phyloP scores from a whole-genome alignment of 2,113 vertebrate genomes.

The Redunca redunca region DNA sequence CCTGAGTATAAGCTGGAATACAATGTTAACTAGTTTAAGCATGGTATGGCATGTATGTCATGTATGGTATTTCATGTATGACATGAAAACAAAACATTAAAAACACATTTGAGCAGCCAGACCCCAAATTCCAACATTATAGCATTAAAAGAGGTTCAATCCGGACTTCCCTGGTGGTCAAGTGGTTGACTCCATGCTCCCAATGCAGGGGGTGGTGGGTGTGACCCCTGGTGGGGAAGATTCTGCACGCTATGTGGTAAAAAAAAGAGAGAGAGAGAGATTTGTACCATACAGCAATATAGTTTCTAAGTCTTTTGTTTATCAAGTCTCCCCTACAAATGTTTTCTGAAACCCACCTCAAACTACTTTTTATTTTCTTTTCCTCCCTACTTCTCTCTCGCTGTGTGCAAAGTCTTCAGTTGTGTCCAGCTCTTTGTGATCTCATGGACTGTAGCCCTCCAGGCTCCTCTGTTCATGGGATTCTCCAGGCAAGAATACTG shows the following conservation, averaged over 20 bases:
- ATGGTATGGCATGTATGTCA: not conserved
- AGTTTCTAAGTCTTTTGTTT: not conserved
- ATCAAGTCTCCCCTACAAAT: not conserved
- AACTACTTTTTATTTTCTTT: not conserved
- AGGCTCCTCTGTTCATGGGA: not conserved
- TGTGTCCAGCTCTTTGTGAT: not conserved
- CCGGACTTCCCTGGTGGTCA: not conserved
- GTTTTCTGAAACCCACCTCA: not conserved
- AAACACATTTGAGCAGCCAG: not conserved
- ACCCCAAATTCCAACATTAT: not conserved
- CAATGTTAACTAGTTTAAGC: not conserved
- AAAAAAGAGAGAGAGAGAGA: not conserved
- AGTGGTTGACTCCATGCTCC: not conserved
- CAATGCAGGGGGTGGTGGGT: not conserved
- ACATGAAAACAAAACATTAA: slow-evolving; percentile 9
- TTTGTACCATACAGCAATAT: not conserved
- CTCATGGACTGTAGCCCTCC: not conserved
- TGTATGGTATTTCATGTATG: not conserved
- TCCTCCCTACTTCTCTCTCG: not conserved
- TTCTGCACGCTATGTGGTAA: not conserved
- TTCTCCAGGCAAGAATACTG: not conserved
- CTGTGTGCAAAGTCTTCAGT: not conserved
- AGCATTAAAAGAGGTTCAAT: not conserved
- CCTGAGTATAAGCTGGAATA: not conserved
- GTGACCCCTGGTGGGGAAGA: not conserved